Base-by-base conservation (phyloP, 1,140 invertebrate genomes). In the Steinernema khuongi region DNA sequence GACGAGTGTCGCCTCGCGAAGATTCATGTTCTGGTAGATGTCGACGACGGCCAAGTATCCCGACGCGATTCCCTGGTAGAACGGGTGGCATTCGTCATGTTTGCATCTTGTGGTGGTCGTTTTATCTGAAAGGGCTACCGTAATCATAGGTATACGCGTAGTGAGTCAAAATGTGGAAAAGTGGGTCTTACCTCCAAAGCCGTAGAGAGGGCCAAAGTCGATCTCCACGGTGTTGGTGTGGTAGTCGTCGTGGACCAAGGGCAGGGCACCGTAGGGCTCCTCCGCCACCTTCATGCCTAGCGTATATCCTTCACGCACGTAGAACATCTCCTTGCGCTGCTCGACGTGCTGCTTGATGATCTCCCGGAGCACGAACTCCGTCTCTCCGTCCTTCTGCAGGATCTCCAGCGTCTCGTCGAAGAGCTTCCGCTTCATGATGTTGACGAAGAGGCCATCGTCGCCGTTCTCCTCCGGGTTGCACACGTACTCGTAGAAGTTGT, bases 401-500 rank as follows among this genome's bases (percentile, higher is more conserved):
- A n/a, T 60, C 22, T 7, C 50, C 11, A 60, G 19, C 11, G 26
- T 60, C 2, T 60, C 50, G 50, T 60, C 50, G 19, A 17, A 60
- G 50, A 60, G 50, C 4, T 4, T 7, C 4, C 22, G 50, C 50
- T 60, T 60, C 11, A 60, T 60, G 4, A n/a, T 4, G 50, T 11
- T 60, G 50, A 60, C 50, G 50, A 60, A 60, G 22, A 60, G 50
- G 50, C 22, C 19, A 4, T 60, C 19, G 11, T 14, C 4, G 2
- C 11, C 50, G 50, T 60, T 60, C 22, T 60, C 7, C 4, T 60
- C 50, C 50, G 11, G 4, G 19, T 60, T 60, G 50, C 50, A 60
- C 11, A 60, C 50, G 50, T 60, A 60, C 14, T 60, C 50, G 50
- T 60, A 60, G 50, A 60, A 60, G 22, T 22, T 60, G 4, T 60